Evolutionary conservation across 2,113 vertebrate species (phyloP).

Genomic region (Phyllostomus hastatus): DNA sequence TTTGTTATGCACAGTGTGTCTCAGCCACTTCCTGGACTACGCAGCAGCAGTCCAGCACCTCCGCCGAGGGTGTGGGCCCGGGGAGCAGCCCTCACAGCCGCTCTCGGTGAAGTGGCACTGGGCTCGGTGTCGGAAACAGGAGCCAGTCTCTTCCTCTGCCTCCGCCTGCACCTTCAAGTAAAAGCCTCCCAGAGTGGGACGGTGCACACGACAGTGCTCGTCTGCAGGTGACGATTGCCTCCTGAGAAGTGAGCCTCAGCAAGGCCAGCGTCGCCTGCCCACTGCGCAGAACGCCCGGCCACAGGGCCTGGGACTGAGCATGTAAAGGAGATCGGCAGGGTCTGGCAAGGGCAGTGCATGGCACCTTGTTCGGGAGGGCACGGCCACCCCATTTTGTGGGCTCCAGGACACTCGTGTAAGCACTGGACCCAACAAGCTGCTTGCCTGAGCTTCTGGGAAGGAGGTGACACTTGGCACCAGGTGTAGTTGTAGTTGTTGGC

Average conservation of each 20-base stretch:
- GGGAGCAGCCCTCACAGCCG: fast-evolving
- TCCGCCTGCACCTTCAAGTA: background rate
- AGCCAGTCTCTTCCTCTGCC: background rate
- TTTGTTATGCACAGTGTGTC: background rate
- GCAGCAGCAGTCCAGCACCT: background rate
- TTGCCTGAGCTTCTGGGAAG: background rate
- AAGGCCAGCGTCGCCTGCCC: background rate
- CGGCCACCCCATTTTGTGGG: background rate
- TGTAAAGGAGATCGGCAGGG: background rate
- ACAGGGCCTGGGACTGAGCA: background rate
- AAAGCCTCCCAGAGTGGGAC: background rate
- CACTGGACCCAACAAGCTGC: background rate
- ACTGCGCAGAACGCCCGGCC: background rate
- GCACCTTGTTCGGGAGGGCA: background rate
- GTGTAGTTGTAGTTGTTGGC: background rate
- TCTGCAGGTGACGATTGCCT: background rate
- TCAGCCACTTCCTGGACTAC: fast-evolving
- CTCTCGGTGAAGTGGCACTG: fast-evolving
- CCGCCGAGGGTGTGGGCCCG: background rate
- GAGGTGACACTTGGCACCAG: too few species aligned
- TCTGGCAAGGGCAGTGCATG: background rate
- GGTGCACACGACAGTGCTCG: background rate
- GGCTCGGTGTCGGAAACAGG: background rate
- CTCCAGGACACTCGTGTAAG: background rate
- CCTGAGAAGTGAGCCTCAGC: background rate